A percentile compares a stretch with the other conserved stretches of the same genome.
These are phyloP conservation scores for Todus mexicanus DNA, from an alignment of 2,797 vertebrate species.

Conservation along the genomic window DNA sequence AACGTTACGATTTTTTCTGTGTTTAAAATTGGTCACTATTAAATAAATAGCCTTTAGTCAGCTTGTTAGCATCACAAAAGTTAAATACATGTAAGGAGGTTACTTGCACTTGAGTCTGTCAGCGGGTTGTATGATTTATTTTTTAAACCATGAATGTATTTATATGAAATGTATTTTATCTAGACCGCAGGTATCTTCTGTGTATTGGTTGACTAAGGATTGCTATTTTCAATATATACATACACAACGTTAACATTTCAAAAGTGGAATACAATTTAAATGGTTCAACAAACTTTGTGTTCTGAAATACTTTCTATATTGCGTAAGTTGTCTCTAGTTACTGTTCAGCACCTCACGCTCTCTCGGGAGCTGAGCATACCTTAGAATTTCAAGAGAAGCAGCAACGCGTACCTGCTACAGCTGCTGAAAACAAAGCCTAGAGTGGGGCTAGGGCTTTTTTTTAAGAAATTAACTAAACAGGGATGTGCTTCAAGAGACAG, in stretches of 20 bases:
- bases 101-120: not conserved
- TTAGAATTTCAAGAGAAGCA: not conserved
- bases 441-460: not conserved
- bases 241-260: not conserved
- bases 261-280: constrained; percentile 31
- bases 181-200: not conserved
- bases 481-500: not conserved
- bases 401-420: accelerated
- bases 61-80: constrained; percentile 14
- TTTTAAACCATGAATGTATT: constrained; percentile 42
- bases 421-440: not conserved
- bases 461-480: not conserved
- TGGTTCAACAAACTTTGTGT: constrained; percentile 12
- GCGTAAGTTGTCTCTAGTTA: not conserved
- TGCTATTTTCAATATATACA: not conserved
- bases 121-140: not conserved
- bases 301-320: not conserved
- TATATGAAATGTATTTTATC: constrained; percentile 23
- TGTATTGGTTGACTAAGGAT: not conserved
- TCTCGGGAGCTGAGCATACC: not conserved
- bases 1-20: constrained; percentile 7
- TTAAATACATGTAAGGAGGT: not conserved
- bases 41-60: not conserved
- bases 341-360: not conserved
- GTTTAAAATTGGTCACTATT: constrained; percentile 23